phyloP scores from a whole-genome alignment of 2,888 invertebrate species.

The Hedychridium roseum region DNA sequence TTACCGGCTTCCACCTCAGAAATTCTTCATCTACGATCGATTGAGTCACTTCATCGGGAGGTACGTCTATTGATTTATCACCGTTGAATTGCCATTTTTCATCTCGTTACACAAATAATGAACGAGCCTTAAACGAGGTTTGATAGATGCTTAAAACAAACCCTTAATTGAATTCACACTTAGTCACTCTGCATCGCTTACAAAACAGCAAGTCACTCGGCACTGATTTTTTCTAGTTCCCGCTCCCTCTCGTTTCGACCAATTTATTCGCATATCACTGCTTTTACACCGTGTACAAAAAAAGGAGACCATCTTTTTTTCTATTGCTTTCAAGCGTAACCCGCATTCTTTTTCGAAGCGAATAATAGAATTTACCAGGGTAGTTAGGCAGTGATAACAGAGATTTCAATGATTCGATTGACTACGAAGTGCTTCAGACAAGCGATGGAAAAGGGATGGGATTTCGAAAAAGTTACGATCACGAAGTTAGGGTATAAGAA shows the following conservation, averaged over 20 bases:
- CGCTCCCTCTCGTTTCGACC: slow-evolving; percentile 35
- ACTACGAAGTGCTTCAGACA: too few species aligned
- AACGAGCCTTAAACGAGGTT: slow-evolving; percentile 57
- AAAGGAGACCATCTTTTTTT: too few species aligned
- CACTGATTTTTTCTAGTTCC: slow-evolving; percentile 56
- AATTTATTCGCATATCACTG: slow-evolving; percentile 29
- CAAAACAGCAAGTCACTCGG: slow-evolving; percentile 57
- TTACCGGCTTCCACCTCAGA: too few species aligned
- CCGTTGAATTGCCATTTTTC: slow-evolving; percentile 49
- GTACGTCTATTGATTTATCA: slow-evolving; percentile 26
- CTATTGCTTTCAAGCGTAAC: too few species aligned
- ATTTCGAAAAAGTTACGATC: too few species aligned
- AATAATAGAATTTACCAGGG: neutral
- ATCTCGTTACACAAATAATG: slow-evolving; percentile 57
- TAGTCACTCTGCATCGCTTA: slow-evolving; percentile 54
- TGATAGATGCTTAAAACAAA: slow-evolving; percentile 59
- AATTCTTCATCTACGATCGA: too few species aligned
- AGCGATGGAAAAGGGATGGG: too few species aligned
- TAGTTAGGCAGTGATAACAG: too few species aligned
- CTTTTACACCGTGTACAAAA: slow-evolving; percentile 6
- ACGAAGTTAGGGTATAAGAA: too few species aligned
- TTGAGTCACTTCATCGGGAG: too few species aligned
- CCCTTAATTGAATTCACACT: slow-evolving; percentile 63
- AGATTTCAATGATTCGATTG: too few species aligned
- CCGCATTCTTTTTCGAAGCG: too few species aligned